Evolutionary conservation across 92 coral and sea anemone species (phyloP).

Genomic region (Porites lobata): DNA sequence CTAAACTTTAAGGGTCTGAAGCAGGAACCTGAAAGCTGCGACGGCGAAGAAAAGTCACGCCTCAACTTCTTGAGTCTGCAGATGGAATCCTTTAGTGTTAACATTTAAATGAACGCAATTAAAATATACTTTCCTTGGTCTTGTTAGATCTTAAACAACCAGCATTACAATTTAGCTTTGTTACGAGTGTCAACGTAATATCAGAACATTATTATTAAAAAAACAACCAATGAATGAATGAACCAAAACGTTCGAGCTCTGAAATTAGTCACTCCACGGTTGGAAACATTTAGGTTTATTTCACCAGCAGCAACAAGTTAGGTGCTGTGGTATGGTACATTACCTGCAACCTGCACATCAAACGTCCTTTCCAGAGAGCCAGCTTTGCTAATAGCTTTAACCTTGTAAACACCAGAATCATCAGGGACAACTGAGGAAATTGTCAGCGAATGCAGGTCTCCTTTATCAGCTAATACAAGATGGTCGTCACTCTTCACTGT

Average conservation of each 20-base stretch:
- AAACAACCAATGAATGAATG: too few relatives aligned
- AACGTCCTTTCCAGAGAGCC: constrained; percentile 85
- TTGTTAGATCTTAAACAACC: too few relatives aligned
- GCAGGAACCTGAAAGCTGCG: not conserved
- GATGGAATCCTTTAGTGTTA: not conserved
- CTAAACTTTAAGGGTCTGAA: not conserved
- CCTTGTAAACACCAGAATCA: constrained; percentile 93
- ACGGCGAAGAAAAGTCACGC: too few relatives aligned
- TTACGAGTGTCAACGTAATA: too few relatives aligned
- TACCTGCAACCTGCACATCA: constrained; percentile 86
- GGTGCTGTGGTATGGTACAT: constrained; percentile 16
- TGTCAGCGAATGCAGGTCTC: constrained; percentile 64
- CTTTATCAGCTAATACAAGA: constrained; percentile 64
- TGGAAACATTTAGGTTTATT: too few relatives aligned
- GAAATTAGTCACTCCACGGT: too few relatives aligned
- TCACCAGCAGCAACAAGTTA: too few relatives aligned
- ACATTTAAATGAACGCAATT: not conserved
- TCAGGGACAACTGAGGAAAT: constrained; percentile 61
- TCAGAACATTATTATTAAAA: too few relatives aligned
- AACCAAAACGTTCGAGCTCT: too few relatives aligned
- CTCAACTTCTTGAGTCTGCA: not conserved
- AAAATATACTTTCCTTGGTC: not conserved
- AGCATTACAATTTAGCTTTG: too few relatives aligned
- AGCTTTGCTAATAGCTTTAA: constrained; percentile 89
- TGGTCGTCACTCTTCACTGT: constrained; percentile 71